Conservation (phyloP, 2,888 invertebrate species). For the Lottia gigantea region DNA sequence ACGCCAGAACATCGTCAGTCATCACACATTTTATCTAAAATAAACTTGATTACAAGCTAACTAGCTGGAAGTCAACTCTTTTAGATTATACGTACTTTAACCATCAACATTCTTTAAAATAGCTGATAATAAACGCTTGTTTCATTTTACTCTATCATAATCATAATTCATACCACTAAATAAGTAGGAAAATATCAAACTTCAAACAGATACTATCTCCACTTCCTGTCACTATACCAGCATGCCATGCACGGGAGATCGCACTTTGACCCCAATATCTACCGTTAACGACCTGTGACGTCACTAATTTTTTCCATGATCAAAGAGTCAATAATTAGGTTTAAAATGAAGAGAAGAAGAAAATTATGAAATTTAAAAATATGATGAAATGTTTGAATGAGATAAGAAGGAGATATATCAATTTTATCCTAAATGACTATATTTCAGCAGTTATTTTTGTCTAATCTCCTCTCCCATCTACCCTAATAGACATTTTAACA, state of each 20-base stretch:
- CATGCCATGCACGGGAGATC: conserved; percentile 3
- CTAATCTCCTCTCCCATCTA: no score
- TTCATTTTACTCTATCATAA: no score
- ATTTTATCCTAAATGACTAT: neutral
- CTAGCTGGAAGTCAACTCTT: no score
- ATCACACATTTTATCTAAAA: no score
- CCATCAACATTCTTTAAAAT: no score
- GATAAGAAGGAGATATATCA: neutral
- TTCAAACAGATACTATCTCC: conserved; percentile 1
- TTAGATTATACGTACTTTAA: no score
- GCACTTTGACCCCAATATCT: conserved; percentile 4
- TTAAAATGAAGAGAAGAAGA: neutral
- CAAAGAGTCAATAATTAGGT: neutral
- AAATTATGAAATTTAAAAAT: neutral
- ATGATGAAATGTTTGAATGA: conserved; percentile 4
- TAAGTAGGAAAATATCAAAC: neutral
- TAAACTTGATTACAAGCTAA: no score
- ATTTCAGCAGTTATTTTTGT: neutral
- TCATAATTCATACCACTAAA: conserved; percentile 5
- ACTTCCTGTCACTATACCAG: conserved; percentile 8
- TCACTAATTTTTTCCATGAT: neutral
- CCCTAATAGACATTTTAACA: no score
- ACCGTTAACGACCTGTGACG: conserved; percentile 1
- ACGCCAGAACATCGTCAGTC: no score
- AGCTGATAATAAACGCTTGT: no score